Percentiles rank a stretch among this genome's conserved stretches.
Conservation (phyloP, 2,888 invertebrate species). For the Tribolium freemani region DNA sequence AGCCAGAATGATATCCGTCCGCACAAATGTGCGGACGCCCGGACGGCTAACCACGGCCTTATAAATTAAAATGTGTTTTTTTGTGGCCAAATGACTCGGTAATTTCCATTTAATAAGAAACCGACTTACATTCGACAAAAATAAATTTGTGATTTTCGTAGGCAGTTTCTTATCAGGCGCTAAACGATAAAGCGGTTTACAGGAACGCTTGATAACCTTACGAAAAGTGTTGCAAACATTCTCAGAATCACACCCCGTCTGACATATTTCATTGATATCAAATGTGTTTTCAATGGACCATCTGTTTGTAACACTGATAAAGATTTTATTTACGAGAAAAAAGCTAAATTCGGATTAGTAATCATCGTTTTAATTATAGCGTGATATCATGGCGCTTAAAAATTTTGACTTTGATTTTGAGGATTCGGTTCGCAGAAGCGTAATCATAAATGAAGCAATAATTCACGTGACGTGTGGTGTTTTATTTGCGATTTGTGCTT, state of each 20-base stretch:
- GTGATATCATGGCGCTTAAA: background rate
- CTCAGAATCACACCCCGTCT: constrained; percentile 9
- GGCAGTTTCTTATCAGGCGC: background rate
- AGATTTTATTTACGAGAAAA: background rate
- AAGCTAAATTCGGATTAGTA: background rate
- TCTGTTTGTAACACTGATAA: background rate
- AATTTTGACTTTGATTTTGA: too few relatives aligned
- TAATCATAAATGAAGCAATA: too few relatives aligned
- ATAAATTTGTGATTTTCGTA: background rate
- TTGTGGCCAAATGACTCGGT: too few relatives aligned
- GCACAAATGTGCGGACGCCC: too few relatives aligned
- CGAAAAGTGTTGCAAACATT: constrained; percentile 1
- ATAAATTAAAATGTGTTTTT: too few relatives aligned
- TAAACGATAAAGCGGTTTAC: constrained; percentile 3
- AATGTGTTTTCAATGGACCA: background rate
- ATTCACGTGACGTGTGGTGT: too few relatives aligned
- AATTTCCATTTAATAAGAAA: too few relatives aligned
- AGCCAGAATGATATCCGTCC: too few relatives aligned
- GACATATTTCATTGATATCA: background rate
- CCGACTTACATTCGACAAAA: too few relatives aligned
- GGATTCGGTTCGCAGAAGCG: too few relatives aligned
- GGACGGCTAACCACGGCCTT: too few relatives aligned
- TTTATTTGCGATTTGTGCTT: too few relatives aligned
- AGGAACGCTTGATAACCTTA: constrained; percentile 1
- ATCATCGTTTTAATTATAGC: background rate